Base-by-base conservation (phyloP, 2,888 invertebrate species). In the Drosophila algonquin region DNA sequence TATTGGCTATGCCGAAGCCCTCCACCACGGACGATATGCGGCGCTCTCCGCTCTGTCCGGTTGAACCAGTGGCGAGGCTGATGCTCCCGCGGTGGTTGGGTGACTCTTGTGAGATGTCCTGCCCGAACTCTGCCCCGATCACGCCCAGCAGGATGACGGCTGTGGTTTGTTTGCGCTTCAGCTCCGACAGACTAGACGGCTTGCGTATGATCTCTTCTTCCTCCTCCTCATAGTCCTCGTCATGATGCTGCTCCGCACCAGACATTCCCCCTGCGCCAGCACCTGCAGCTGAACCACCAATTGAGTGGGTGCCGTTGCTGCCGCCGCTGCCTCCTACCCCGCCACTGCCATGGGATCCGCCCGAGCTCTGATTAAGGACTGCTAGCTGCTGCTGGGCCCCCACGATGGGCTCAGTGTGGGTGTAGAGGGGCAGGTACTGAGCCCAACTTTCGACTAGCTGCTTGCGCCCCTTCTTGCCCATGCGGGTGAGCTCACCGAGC, bases 61-160 rank as follows among this genome's bases (percentile, higher is more conserved):
- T 69, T 1, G 40, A 14, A 1, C 67, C 67, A 3, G 57, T 51
- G 69, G 67, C 67, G 47, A 74, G 64, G 32, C 76, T 78, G 2
- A 84, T 80, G 65, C 81, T 79, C 35, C 88, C 83, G 58, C 88
- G 87, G 67, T 90, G 90, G 56, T 77, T 88, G n/a, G 92, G 92
- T 92, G 94, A 94, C 87, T 94, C 95, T 47, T 94, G 94, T 1
- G 96, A 95, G 57, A 99, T 97, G 90, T 99, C 99, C 90, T 98
- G 98, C 0, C 99, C 99, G 90, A 99, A 99, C 93, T 99, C 99
- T 0, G 99, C 98, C 0, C 99, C 99, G 60, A 99, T 98, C 0
- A 99, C 99, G 0, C 99, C 99, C 47, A 99, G 92, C 59, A 99
- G 93, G 5, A 99, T 98, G 0, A 99, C 98, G 0, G 99, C 98